Evolutionary conservation across 2,113 vertebrate species (phyloP), one percentile per base, ranked within the genome.

Genomic region (Zingel zingel): DNA sequence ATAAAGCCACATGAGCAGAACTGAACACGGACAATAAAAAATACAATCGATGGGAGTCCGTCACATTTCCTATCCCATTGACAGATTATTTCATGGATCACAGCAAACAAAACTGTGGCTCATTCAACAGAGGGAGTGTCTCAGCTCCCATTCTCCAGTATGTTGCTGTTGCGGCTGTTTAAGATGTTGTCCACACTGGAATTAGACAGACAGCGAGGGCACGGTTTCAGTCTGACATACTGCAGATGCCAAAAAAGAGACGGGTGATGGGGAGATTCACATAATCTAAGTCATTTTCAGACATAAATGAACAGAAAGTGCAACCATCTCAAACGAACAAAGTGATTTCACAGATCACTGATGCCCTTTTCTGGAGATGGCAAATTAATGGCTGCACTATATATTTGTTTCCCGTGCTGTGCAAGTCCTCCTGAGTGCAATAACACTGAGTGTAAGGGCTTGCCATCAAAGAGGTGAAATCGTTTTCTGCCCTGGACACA

Each of bases 261-360:
- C 90, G 91, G 87, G 82, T 84, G 88, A 92, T 86, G 86, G 85
- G 86, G 82, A 89, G 91, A 94, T 88, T 90, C 91, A 92, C 91
- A 94, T 95, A 94, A 95, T 96, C 94, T 88, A 87, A 94, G 94
- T 94, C 94, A 94, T 96, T 95, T 95, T 94, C 92, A 86, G 91
- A 94, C 93, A 90, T 94, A 94, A 96, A 96, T 96, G 94, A 95
- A 96, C 93, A 94, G 93, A 95, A 93, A 94, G 94, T 93, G 94
- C 95, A 94, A 94, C 92, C 92, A 89, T 92, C 94, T 95, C 93
- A 91, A 93, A 95, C 92, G 94, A 94, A 95, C 94, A 95, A 95
- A 95, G 94, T 96, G 95, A 96, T 96, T 96, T 96, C 95, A 96
- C 95, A 96, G 95, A 94, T 94, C 95, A 91, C 90, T 95, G 95